Evolutionary conservation across 2,113 vertebrate genomes (phyloP).

Genomic region (Emydocephalus ijimae): DNA sequence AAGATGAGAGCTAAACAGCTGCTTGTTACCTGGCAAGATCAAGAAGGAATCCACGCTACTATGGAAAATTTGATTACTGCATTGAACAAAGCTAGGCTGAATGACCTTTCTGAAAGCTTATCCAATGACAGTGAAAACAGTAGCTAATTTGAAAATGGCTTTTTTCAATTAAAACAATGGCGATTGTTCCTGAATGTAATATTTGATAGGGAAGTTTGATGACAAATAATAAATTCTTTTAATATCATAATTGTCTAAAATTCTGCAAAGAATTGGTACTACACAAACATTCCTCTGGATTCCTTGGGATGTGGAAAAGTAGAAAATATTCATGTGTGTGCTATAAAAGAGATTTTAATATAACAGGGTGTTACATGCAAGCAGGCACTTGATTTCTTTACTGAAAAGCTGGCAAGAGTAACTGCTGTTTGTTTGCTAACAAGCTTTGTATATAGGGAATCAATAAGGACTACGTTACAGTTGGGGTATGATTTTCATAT

Average conservation of each 20-base stretch:
- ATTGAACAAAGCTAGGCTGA: constrained; percentile 78
- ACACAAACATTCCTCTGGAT: background rate
- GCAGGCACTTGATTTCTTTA: background rate
- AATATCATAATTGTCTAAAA: background rate
- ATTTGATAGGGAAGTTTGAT: constrained; percentile 54
- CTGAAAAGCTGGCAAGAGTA: background rate
- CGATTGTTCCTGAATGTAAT: constrained; percentile 54
- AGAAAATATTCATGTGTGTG: background rate
- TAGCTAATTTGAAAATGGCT: constrained; percentile 50
- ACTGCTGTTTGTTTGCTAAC: background rate
- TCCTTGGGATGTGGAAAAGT: background rate
- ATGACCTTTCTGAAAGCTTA: constrained; percentile 80
- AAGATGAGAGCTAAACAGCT: constrained; percentile 93
- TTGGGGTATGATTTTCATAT: background rate
- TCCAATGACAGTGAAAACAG: constrained; percentile 68
- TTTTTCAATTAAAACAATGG: constrained; percentile 43
- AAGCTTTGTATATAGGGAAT: background rate
- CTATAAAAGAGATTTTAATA: background rate
- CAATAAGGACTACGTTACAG: background rate
- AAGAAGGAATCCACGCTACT: constrained; percentile 85
- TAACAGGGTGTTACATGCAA: background rate
- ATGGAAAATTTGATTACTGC: constrained; percentile 80
- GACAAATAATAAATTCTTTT: constrained; percentile 37
- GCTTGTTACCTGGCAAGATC: constrained; percentile 94
- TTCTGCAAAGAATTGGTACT: background rate